Evolutionary conservation across 2,888 invertebrate species (phyloP).

Genomic region (Bembecia ichneumoniformis): DNA sequence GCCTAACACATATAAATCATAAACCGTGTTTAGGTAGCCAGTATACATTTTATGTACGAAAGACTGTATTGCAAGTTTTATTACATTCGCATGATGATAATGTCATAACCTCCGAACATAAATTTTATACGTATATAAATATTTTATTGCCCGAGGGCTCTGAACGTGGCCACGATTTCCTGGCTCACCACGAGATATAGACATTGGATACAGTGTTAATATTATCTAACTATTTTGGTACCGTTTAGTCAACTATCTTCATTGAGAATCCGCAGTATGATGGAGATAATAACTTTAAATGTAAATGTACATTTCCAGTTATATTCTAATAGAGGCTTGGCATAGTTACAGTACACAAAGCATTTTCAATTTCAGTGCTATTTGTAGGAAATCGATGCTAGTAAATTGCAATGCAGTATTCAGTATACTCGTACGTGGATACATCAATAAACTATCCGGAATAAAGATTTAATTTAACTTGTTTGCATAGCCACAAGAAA

Average conservation of each 20-base stretch:
- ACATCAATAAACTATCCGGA: neutral
- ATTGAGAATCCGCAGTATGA: too few species aligned
- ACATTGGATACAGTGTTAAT: too few species aligned
- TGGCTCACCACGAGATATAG: conserved; percentile 19
- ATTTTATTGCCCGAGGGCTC: conserved; percentile 31
- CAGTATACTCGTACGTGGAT: conserved; percentile 12
- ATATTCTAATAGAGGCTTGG: too few species aligned
- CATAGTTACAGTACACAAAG: too few species aligned
- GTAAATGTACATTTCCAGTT: too few species aligned
- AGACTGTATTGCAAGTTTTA: conserved; percentile 27
- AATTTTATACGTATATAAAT: conserved; percentile 31
- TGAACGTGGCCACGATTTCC: conserved; percentile 17
- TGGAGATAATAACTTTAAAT: too few species aligned
- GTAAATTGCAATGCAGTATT: conserved; percentile 23
- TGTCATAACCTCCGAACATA: conserved; percentile 40
- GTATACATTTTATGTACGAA: conserved; percentile 32
- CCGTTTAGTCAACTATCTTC: too few species aligned
- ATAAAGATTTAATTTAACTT: neutral
- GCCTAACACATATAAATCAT: neutral
- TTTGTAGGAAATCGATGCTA: conserved; percentile 32
- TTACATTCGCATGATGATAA: conserved; percentile 44
- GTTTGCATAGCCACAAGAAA: conserved; percentile 10
- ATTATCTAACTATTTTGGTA: too few species aligned
- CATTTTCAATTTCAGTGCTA: conserved; percentile 10
- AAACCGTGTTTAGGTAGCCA: conserved; percentile 16